Evolutionary conservation across 64 coral and sea anemone species (phyloP), one percentile per base, ranked within the genome.

Genomic region (Pocillopora verrucosa): DNA sequence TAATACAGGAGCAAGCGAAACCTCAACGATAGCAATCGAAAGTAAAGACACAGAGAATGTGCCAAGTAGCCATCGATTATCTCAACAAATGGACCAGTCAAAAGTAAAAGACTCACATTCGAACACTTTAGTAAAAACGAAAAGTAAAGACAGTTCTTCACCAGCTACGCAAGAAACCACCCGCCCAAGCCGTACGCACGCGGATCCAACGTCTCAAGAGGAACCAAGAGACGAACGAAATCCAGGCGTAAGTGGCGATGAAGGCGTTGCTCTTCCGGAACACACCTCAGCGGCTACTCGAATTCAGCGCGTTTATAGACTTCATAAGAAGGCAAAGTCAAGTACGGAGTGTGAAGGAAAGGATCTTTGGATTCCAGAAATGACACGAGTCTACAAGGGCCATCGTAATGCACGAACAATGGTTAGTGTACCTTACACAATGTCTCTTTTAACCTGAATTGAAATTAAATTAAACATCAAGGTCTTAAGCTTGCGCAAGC

Each of bases 371-470:
- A 87, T 93, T 36, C 94, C 96, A 41, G 93, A 98, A 72, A 94
- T 95, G 90, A 99, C 79, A 15, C 88, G 86, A 61, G 89, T 99
- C 57, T 99, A 88, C 59, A 95, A 87, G 22, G 97, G 97, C 11
- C 97, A 99, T 51, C 87, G 97, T 17, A 99, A 99, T 69, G 97
- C 91, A 3, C 88, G 97, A 36, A 99, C 97, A 10, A 99, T 99
- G 93, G 97, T 99, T 84, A 90, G 90, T 51, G 41, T 4, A 51
- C 3, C 41, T 51, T 51, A 7, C 41, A 51, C 41, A 51, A 4
- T 51, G 3, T 4, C 41, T 51, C 7, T 51, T 51, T 3, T 51
- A 51, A 51, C 41, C 3, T 51, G 7, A 51, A 51, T 4, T 3
- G 41, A 51, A 51, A 51, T 51, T 3, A 51, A 51, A 51, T 51